phyloP scores from a whole-genome alignment of 2,113 vertebrate genomes.

The Mustelus asterias region DNA sequence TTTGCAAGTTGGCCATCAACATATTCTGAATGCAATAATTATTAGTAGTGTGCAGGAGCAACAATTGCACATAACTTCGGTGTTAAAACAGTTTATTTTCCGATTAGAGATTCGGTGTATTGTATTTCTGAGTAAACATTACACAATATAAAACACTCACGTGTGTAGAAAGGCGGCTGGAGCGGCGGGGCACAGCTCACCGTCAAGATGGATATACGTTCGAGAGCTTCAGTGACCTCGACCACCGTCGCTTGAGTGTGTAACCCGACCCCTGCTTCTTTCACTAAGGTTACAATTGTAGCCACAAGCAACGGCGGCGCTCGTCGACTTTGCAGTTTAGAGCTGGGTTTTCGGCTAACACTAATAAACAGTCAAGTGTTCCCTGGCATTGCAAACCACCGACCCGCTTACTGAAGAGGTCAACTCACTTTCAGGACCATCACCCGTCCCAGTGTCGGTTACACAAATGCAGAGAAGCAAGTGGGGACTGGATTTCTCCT shows the following conservation, averaged over 20 bases:
- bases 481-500: too few relatives aligned
- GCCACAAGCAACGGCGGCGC: not conserved
- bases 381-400: not conserved
- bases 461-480: not conserved
- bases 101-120: not conserved
- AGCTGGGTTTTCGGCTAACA: not conserved
- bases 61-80: not conserved
- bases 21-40: not conserved
- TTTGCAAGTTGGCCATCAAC: not conserved
- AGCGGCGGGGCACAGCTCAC: not conserved
- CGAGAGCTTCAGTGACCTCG: not conserved
- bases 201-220: not conserved
- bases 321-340: not conserved
- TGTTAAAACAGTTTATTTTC: not conserved
- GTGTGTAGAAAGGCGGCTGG: not conserved
- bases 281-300: not conserved
- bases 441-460: not conserved
- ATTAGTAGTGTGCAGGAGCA: not conserved
- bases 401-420: not conserved
- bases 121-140: not conserved
- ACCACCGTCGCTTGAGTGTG: not conserved
- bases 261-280: not conserved
- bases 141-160: too few relatives aligned
- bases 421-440: not conserved
- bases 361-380: constrained; percentile 7